Base-by-base conservation (phyloP, 2,888 invertebrate genomes). In the Dicycla oo region DNA sequence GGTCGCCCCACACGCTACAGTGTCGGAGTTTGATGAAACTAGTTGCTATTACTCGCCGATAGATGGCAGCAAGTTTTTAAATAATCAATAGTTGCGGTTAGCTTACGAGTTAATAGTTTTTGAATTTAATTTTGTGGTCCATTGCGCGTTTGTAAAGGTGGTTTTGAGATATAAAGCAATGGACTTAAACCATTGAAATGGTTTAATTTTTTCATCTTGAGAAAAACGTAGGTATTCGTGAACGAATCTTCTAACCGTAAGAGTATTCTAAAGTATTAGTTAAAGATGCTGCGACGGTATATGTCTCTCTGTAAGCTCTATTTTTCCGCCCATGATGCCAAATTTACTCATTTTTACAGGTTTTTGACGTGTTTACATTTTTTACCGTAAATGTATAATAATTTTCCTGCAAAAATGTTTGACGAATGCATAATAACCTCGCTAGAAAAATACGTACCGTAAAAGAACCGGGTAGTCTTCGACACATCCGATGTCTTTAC, bases 1-100 rank as follows among this genome's bases (percentile, higher is more conserved):
- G 68, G 97, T 98, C 90, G 98, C 98, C 18, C 98, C 98, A 1
- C 98, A 97, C 89, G 98, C 98, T 30, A 98, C 98, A 0, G 97
- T 96, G 40, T 98, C 98, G 15, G 98, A 98, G 91, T 98, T 98
- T 89, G 98, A 98, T 83, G 98, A 98, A 87, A 97, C 97, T 88
- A 98, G 98, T 58, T 98, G 98, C 91, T 98, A 98, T 90, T 98
- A 98, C 90, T 98, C 98, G 49, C 97, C 98, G 15, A 97, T 98
- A 8, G 98, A 98, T 91, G 98, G 97, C 66, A 97, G 97, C 64
- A 97, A 97, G 91, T 97, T 97, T 86, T 95, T 93, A 49, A 92
- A 91, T 75, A 89, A 85, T 85, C 78, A 75, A 56, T 78, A 71
- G 30, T 34, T 11, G 13, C 7, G 2, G 20, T 66, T 45, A n/a